These are phyloP conservation scores for Leptestheria dahalacensis DNA, from an alignment of 1,140 invertebrate genomes.

Conservation along the genomic window DNA sequence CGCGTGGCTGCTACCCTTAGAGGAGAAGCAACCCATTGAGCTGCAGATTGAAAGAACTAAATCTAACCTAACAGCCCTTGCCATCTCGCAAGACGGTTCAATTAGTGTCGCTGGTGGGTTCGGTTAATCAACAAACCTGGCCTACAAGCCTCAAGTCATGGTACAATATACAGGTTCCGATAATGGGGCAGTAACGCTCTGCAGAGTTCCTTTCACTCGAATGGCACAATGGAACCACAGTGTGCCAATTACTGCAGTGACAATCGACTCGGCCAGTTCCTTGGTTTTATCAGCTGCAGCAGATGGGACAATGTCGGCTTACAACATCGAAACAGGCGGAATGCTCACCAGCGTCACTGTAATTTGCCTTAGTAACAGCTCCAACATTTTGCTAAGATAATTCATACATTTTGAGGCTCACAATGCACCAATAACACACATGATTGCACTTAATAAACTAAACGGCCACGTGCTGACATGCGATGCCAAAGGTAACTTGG, in stretches of 20 bases:
- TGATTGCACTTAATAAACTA: too few species aligned
- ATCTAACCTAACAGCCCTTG: constrained; percentile 24
- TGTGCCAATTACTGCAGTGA: constrained; percentile 56
- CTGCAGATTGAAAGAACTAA: too few species aligned
- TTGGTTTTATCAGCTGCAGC: constrained; percentile 65
- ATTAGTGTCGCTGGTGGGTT: neutral
- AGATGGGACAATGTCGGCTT: constrained; percentile 59
- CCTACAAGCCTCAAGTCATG: too few species aligned
- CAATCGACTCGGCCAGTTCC: constrained; percentile 60
- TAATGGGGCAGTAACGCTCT: too few species aligned
- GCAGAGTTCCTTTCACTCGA: constrained; percentile 6
- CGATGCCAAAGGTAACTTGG: neutral
- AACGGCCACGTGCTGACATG: neutral
- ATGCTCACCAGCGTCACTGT: neutral
- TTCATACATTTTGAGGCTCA: too few species aligned
- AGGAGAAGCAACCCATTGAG: constrained; percentile 38
- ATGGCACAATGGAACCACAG: constrained; percentile 38
- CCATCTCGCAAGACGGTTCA: constrained; percentile 5
- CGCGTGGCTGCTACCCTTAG: constrained; percentile 67
- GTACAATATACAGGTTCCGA: too few species aligned
- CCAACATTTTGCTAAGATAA: too few species aligned
- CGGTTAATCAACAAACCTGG: constrained; percentile 11
- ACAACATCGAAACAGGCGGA: constrained; percentile 27
- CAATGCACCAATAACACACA: too few species aligned
- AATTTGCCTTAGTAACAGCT: too few species aligned